Evolutionary conservation across 1,140 invertebrate species (phyloP).

Genomic region (Trichonephila clavata): DNA sequence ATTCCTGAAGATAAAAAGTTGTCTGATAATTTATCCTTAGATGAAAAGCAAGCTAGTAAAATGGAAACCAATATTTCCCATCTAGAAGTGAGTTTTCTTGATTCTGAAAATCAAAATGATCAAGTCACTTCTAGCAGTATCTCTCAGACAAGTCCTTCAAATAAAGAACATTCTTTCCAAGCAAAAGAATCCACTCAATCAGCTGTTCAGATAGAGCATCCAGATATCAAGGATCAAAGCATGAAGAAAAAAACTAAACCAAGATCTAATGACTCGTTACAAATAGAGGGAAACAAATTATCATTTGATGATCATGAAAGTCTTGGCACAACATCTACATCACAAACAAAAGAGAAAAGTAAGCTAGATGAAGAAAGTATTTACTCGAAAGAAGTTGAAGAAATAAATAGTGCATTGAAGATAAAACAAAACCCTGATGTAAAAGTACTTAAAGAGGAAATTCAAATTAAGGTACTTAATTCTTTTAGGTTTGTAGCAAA

Average conservation of each 20-base stretch:
- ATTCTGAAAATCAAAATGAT: background rate
- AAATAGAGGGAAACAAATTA: background rate
- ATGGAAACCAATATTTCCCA: no score
- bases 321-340: background rate
- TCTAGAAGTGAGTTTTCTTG: background rate
- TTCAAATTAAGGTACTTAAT: background rate
- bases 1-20: background rate
- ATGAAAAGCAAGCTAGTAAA: background rate
- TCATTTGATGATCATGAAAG: background rate
- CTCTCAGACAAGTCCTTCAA: background rate
- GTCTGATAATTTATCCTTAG: background rate
- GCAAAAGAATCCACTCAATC: background rate
- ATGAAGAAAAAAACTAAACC: background rate
- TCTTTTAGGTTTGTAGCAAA: background rate
- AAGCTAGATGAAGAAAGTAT: background rate
- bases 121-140: background rate
- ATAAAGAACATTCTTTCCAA: no score
- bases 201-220: background rate
- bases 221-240: background rate
- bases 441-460: background rate
- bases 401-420: background rate
- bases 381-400: background rate
- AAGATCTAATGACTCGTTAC: background rate
- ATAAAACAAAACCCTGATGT: background rate
- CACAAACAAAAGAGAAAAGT: background rate